Base-by-base conservation (phyloP, 2,113 vertebrate species). In the Crotalus viridis region DNA sequence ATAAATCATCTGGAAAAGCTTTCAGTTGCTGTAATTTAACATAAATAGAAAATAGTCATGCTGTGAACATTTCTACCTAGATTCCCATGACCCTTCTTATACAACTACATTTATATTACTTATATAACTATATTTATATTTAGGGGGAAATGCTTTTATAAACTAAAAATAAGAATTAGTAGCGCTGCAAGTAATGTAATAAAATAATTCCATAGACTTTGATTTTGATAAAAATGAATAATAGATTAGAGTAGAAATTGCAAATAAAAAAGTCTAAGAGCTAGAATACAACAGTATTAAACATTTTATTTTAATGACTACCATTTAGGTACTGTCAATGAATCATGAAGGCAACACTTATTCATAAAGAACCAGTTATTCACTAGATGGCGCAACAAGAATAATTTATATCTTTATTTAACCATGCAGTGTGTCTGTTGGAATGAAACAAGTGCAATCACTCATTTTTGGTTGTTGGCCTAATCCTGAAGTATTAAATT, bases 311-410 rank as follows among this genome's bases (percentile, higher is more conserved):
- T 92, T 74, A 69, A 92, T 90, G 52, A 56, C 52, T 51, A 87
- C 48, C 10, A 33, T 64, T 89, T 39, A 61, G 24, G 9, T 92
- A 64, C 46, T n/a, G 6, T 57, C 59, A 89, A 57, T 52, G 17
- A 85, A 89, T 92, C 55, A 55, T 81, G 22, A 94, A 59, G 28
- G 21, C 81, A 61, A 81, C 91, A 81, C 33, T 21, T 39, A 92
- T 12, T 86, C 54, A 91, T 24, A 92, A 86, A 54, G 28, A 91
- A 87, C 13, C 39, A 7, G 22, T 92, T 39, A 94, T 91, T 94
- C 97, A 69, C 97, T 97, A 97, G 97, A 93, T 97, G 97, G 97
- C 96, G 96, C 96, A 96, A 94, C 52, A 95, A 96, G 96, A 97
- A 96, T 96, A 96, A 97, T 93, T 95, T 96, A 96, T 96, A 95